Evolutionary conservation across 1,140 invertebrate species (phyloP), one percentile per base, ranked within the genome.

Genomic region (Neoseiulus cucumeris): DNA sequence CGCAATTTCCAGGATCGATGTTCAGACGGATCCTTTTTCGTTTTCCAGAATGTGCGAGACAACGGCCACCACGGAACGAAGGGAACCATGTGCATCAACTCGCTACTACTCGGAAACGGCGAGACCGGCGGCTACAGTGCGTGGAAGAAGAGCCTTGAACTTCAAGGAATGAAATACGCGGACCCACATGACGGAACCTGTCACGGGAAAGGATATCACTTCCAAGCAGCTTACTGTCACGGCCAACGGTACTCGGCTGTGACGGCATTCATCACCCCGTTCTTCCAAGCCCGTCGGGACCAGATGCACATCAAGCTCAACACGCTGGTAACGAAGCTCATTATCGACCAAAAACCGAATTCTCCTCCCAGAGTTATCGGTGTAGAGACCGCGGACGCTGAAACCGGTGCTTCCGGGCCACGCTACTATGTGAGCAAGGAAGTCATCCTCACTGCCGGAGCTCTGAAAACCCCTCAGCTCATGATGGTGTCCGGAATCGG

Each of bases 401-500:
- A 12, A 5, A 59, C 51, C 25, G 51, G 51, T 25, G 17, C 2
- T 17, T 2, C 25, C 9, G 51, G 51, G 33, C 14, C 14, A 59
- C 14, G 25, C 2, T 59, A 2, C 22, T 33, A 17, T 4, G 51
- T 33, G 4, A 59, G 33, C 25, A 59, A 25, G 9, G 51, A 59
- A 33, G 51, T 59, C 33, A 59, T 59, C 33, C 51, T 59, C 51
- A 59, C 51, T 2, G 51, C 51, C 33, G 51, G 51, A 59, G 51
- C 51, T 25, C 51, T 59, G 14, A 59, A 59, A 22, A 59, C 51
- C 22, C 51, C 51, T 20, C 51, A 59, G 20, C 33, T 59, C 25
- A 59, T 59, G 51, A 59, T 59, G 51, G 22, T 59, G 14, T 59
- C 51, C 14, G 51, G 51, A 59, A 59, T 59, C 33, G 51, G 51